Evolutionary conservation across 2,113 vertebrate species (phyloP).

Genomic region (Myotis brandtii): DNA sequence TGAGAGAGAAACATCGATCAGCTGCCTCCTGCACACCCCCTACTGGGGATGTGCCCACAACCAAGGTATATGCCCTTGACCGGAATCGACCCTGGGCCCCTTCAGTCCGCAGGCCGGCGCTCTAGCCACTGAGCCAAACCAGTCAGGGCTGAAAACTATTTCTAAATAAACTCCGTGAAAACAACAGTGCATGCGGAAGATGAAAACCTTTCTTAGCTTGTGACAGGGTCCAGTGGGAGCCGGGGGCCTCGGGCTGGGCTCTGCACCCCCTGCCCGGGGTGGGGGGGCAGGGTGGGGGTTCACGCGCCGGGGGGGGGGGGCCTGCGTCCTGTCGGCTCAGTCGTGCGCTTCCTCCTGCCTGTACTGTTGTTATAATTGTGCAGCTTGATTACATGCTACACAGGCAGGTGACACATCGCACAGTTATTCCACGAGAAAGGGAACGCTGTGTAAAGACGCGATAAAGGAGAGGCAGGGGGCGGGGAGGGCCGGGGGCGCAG

Average conservation of each 20-base stretch:
- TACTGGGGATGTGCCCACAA: too few relatives aligned
- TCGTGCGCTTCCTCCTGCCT: background rate
- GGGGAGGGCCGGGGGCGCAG: too few relatives aligned
- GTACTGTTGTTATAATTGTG: background rate
- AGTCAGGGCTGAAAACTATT: background rate
- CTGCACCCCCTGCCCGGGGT: background rate
- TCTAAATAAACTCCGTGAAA: background rate
- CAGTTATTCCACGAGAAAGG: background rate
- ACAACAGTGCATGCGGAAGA: background rate
- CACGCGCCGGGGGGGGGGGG: too few relatives aligned
- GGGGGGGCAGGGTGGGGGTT: too few relatives aligned
- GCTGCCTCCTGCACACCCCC: too few relatives aligned
- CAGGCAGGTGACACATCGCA: background rate
- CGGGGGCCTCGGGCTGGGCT: background rate
- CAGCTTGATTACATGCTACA: background rate
- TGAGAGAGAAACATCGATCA: too few relatives aligned
- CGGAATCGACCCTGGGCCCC: too few relatives aligned
- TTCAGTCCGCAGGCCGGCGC: too few relatives aligned
- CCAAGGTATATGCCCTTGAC: too few relatives aligned
- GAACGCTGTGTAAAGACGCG: background rate
- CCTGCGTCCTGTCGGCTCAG: background rate
- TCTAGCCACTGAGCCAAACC: too few relatives aligned
- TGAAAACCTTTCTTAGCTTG: background rate
- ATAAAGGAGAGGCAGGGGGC: background rate
- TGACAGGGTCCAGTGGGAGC: background rate